Base-by-base conservation (phyloP, 2,113 vertebrate species). In the Lichenostomus cassidix region DNA sequence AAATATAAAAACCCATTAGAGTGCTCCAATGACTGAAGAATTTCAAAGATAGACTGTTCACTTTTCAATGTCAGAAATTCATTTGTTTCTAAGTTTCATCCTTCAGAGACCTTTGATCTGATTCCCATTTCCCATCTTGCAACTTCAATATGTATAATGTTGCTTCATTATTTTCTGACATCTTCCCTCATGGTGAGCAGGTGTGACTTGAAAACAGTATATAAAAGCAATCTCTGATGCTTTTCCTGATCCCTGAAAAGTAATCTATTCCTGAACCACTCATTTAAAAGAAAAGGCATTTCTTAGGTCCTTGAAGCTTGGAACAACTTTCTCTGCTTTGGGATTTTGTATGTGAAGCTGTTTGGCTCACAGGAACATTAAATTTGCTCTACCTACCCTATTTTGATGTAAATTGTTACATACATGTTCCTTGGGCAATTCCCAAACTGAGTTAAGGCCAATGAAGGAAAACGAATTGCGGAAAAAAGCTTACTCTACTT, bases 91-190 rank as follows among this genome's bases (percentile, higher is more conserved):
- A 95, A 94, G 87, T 96, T 97, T 95, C 91, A 73, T 97, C 84
- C 87, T 95, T 97, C 84, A 95, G 90, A 96, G 90, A 95, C 95
- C 96, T 98, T 97, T 97, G 96, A 97, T 97, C 94, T 93, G 83
- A 95, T 96, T 97, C 80, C 70, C 42, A 44, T 97, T 98, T 96
- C 78, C 83, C 69, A 80, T 95, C 89, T 95, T 97, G 87, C 86
- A 97, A 71, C 95, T 94, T 97, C 91, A 94, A 73, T 78, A 92
- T 95, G 53, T 96, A 90, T 96, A 96, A 93, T 92, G 85, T 94
- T 95, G 91, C 95, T 97, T 97, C 95, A 95, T 97, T 98, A 98
- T 97, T 97, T 98, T 91, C 89, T 98, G 97, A 98, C 97, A 97
- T 96, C 95, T 97, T 97, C 85, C 85, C 90, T 97, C 89, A 63